A percentile compares a stretch with the other conserved stretches of the same genome.
phyloP scores from a whole-genome alignment of 2,888 invertebrate species.

The Lottia gigantea region DNA sequence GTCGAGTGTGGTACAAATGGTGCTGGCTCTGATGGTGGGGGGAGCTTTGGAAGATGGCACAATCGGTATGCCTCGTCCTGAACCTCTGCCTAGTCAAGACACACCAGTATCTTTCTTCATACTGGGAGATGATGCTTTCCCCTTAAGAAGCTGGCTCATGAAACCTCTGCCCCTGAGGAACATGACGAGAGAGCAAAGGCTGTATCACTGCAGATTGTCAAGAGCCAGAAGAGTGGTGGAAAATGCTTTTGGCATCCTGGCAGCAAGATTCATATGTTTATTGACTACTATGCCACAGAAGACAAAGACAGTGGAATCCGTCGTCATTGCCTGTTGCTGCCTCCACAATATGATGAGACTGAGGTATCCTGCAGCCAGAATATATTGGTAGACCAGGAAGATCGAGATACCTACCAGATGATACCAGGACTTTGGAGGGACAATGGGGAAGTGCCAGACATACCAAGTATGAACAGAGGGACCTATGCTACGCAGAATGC shows the following conservation, averaged over 20 bases:
- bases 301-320: not conserved
- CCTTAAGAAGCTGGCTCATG: conserved; percentile 7
- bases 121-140: not conserved
- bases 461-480: no score
- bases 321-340: conserved; percentile 6
- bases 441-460: not conserved
- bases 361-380: not conserved
- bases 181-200: not conserved
- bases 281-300: conserved; percentile 10
- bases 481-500: no score
- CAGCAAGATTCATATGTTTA: not conserved
- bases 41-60: not conserved
- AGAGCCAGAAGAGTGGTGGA: not conserved
- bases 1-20: not conserved
- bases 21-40: no score
- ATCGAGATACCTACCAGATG: no score
- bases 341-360: conserved; percentile 9
- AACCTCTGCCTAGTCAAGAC: conserved; percentile 1
- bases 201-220: not conserved
- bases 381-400: not conserved
- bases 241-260: not conserved
- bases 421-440: not conserved
- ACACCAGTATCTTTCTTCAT: not conserved
- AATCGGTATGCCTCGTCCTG: not conserved
- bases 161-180: not conserved